These are phyloP conservation scores for Anguilla pacifica DNA, from an alignment of 2,797 vertebrate genomes.

Conservation along the genomic window DNA sequence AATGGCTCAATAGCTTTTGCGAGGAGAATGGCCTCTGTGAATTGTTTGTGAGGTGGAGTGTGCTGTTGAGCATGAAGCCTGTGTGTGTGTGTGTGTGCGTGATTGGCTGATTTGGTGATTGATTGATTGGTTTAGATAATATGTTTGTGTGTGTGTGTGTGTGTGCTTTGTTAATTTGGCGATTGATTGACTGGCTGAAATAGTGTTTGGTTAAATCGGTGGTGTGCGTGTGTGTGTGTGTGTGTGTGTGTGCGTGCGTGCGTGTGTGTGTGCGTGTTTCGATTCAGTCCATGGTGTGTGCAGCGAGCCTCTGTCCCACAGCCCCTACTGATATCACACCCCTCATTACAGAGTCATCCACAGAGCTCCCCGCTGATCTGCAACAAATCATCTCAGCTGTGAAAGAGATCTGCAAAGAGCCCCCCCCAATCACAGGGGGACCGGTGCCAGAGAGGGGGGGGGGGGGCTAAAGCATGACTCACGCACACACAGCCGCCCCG, in stretches of 20 bases:
- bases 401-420: constrained; percentile 50
- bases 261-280: constrained; percentile 43
- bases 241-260: constrained; percentile 1
- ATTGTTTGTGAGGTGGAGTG: not conserved
- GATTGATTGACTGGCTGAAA: constrained; percentile 23
- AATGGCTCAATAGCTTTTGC: not conserved
- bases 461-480: constrained; percentile 26
- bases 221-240: constrained; percentile 32
- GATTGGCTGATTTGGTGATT: constrained; percentile 41
- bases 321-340: constrained; percentile 62
- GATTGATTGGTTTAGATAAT: not conserved
- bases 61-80: not conserved
- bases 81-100: constrained; percentile 16
- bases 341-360: constrained; percentile 65
- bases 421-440: constrained; percentile 26
- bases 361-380: constrained; percentile 59
- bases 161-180: constrained; percentile 9
- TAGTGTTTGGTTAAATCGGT: constrained; percentile 21
- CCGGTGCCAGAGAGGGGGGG: constrained; percentile 36
- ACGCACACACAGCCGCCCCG: constrained; percentile 27
- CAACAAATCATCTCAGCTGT: constrained; percentile 42
- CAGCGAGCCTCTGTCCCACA: constrained; percentile 7
- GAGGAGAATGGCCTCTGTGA: not conserved
- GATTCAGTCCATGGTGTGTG: constrained; percentile 17
- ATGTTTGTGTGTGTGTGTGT: constrained; percentile 40